phyloP scores from a whole-genome alignment of 2,888 invertebrate genomes.

The Achlya flavicornis region DNA sequence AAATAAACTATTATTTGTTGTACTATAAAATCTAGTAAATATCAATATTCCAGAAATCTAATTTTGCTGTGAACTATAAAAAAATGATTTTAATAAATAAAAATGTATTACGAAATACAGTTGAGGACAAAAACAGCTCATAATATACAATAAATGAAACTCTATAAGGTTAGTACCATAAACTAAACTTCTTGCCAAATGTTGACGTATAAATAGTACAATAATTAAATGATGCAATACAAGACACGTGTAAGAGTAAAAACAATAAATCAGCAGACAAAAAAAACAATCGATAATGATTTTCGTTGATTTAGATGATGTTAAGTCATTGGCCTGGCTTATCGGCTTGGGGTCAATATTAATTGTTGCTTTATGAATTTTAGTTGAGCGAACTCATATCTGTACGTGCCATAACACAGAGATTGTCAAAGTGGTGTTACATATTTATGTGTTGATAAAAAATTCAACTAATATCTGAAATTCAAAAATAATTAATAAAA shows the following conservation, averaged over 20 bases:
- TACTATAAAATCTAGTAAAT: not conserved
- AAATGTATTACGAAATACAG: no score
- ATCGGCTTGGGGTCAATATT: slow-evolving; percentile 63
- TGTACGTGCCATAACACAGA: slow-evolving; percentile 33
- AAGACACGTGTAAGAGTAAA: slow-evolving; percentile 39
- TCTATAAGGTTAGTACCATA: not conserved
- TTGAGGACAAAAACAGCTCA: no score
- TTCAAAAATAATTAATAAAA: no score
- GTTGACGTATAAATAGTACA: not conserved
- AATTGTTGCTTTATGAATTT: slow-evolving; percentile 47
- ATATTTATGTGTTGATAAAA: not conserved
- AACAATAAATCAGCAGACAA: slow-evolving; percentile 32
- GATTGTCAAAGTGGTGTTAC: slow-evolving; percentile 20
- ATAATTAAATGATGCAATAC: slow-evolving; percentile 39
- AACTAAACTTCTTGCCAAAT: not conserved
- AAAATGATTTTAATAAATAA: not conserved
- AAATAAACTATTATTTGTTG: not conserved
- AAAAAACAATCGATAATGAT: slow-evolving; percentile 49
- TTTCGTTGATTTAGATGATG: slow-evolving; percentile 38
- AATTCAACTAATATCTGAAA: no score
- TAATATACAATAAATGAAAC: no score
- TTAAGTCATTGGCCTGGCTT: slow-evolving; percentile 65
- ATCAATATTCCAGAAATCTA: no score
- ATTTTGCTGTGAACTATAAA: no score
- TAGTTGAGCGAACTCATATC: slow-evolving; percentile 50